Evolutionary conservation across 2,797 vertebrate species (phyloP), one percentile per base, ranked within the genome.

Genomic region (Galagoides demidoff): DNA sequence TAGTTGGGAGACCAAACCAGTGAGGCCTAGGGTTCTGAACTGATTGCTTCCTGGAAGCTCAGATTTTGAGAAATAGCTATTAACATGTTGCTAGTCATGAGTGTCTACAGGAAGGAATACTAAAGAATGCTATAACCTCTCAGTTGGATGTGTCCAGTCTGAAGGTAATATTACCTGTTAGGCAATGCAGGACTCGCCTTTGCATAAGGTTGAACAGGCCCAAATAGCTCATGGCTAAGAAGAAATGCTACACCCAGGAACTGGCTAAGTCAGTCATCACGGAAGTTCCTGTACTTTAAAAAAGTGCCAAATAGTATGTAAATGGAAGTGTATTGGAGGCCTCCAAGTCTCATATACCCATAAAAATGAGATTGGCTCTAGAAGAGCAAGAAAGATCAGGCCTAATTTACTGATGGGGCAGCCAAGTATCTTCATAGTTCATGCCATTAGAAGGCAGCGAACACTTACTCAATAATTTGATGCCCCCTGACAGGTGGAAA

Each of bases 51-150:
- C 22, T 92, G 31, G 70, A 95, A 89, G 25, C 55, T 90, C 64
- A 63, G 57, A 89, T 86, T 95, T 89, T 86, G 45, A 92, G 76
- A 68, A 85, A 77, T 34, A 82, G 49, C 52, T 82, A 1, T 92
- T 86, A 68, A 34, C 13, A 59, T 89, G 20, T 22, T 78, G 22
- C 68, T 92, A n/a, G 76, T 70, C 68, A 71, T 89, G 29, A 39
- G 5, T 55, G 13, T 84, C 52, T 83, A 43, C 68, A 39, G 23
- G 61, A 85, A 93, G 52, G 29, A 83, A 31, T 89, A 49, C 43
- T 88, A 55, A 49, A 52, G 34, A 20, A 29, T 61, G 14, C 29
- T 25, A 73, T 85, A 83, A 49, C 8, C 25, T 95, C 86, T 85
- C 55, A 39, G 39, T 89, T 92, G 59, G 25, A 13, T 83, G 19